Evolutionary conservation across 2,888 invertebrate genomes (phyloP).

Genomic region (Selenia dentaria): DNA sequence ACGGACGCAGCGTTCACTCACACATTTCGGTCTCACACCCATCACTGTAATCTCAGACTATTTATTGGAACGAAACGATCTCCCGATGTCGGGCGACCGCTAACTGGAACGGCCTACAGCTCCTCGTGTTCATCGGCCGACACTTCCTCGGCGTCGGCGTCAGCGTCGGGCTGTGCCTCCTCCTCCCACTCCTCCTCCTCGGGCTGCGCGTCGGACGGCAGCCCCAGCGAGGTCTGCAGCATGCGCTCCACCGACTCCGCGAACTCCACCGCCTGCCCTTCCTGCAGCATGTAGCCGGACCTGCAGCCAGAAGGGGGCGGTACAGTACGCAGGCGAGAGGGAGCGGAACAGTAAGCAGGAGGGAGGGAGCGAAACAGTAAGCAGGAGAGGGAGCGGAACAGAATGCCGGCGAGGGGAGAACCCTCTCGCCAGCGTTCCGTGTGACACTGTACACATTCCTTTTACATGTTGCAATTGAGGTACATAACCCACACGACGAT

Average conservation of each 20-base stretch:
- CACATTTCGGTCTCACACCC: background rate
- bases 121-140: slow-evolving; percentile 57
- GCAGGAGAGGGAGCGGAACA: background rate
- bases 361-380: background rate
- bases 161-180: slow-evolving; percentile 28
- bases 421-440: too few species aligned
- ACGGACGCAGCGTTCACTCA: background rate
- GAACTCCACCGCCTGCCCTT: slow-evolving; percentile 88
- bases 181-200: slow-evolving; percentile 42
- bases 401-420: too few species aligned
- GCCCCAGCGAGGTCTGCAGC: slow-evolving; percentile 92
- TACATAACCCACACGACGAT: too few species aligned
- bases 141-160: slow-evolving; percentile 30
- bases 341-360: slow-evolving; percentile 7
- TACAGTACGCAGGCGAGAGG: background rate
- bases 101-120: slow-evolving; percentile 42
- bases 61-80: background rate
- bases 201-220: slow-evolving; percentile 87
- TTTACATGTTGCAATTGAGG: too few species aligned
- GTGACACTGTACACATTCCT: too few species aligned
- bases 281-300: slow-evolving; percentile 95
- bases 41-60: background rate
- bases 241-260: slow-evolving; percentile 96
- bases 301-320: slow-evolving; percentile 26
- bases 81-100: background rate